Base-by-base conservation (phyloP, 1,140 invertebrate species). In the Nomia melanderi region DNA sequence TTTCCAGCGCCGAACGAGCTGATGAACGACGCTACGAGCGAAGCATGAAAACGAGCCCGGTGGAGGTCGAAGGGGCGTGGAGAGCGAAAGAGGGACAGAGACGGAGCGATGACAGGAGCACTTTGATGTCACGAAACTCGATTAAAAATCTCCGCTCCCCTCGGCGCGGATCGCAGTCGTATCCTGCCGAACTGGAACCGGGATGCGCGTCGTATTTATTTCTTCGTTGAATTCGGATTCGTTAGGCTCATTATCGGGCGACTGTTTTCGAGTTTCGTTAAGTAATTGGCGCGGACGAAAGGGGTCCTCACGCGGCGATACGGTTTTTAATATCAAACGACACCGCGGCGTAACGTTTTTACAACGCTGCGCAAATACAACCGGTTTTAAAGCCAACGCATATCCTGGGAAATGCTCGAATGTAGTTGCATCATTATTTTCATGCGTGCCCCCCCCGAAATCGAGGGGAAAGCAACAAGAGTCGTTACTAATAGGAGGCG, bases 91-190 rank as follows among this genome's bases (percentile, higher is more conserved):
- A 29, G 59, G 20, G 66, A 63, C 41, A 73, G 59, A 78, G 78
- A 80, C 53, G 69, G 56, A 62, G 72, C 47, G 83, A 84, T 83
- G 78, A 81, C 77, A 85, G 82, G 71, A 81, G 78, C 79, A 86
- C 84, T 86, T 86, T 86, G 81, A 86, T 84, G 83, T 85, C 79
- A 85, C 76, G 72, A 71, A 79, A 85, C 76, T 82, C 79, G 83
- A 85, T 85, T 85, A 85, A 85, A 85, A 85, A 84, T 85, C 79
- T 84, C 74, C 50, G 65, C 72, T 69, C 83, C 72, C 71, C 50
- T 74, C 56, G 62, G 72, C 79, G 73, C 65, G 64, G 73, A 77
- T 71, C 66, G 71, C 74, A 81, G 59, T 65, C 73, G 73, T 63
- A 60, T 50, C 50, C 33, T 39, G n/a, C 80, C 60, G 63, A 73